Base-by-base conservation (phyloP, 2,113 vertebrate species). In the Cromileptes altivelis region DNA sequence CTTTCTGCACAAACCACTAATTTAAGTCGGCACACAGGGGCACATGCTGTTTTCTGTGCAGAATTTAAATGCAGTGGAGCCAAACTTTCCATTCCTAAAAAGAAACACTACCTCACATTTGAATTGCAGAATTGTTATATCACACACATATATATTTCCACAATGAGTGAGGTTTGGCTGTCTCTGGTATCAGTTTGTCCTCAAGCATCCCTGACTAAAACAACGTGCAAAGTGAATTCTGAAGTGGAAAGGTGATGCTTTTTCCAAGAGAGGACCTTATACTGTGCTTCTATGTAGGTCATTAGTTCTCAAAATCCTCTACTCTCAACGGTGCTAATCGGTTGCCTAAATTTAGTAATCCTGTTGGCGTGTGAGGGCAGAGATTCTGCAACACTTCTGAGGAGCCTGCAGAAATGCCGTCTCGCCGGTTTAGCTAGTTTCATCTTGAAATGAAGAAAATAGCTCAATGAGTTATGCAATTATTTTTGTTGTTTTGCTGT, bases 341-440 rank as follows among this genome's bases (percentile, higher is more conserved):
- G 75, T 90, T 87, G 68, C 69, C 86, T 91, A 92, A 87, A 91
- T 91, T 80, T 93, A 88, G 85, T 88, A 82, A 87, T 88, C 82
- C 85, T 85, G 42, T 90, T 89, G 82, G 84, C 87, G 81, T 45
- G 84, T 37, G 62, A 88, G 78, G 73, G 85, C 80, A 81, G 61
- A 86, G 61, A 70, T 80, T 81, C 68, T 81, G 33, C 40, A 70
- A 62, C 85, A 81, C 71, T 83, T 81, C 47, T 75, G 49, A 64
- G 70, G 70, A 91, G 82, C 76, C 80, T 89, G 73, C 75, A 86
- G 78, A 64, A 87, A 86, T 70, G 9, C 13, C 42, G 63, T 40
- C 45, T 81, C 1, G 3, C 23, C 19, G 42, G 56, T 77, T 88
- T 49, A 18, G 33, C n/a, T 30, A 33, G 23, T 61, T 80, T 30